Evolutionary conservation across 2,113 vertebrate species (phyloP).

Genomic region (Pygoscelis adeliae): DNA sequence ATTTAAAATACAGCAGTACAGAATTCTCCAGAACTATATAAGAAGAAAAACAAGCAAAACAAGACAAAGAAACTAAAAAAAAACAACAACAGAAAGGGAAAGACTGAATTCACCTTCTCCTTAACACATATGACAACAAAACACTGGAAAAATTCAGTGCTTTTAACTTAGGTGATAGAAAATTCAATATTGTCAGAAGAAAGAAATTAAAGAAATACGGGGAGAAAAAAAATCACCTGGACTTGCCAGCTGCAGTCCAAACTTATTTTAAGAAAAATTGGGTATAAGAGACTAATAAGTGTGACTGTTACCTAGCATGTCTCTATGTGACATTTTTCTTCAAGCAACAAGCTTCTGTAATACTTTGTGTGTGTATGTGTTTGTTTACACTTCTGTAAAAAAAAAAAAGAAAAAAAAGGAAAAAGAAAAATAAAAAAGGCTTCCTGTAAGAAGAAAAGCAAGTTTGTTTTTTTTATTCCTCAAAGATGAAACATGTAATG

Average conservation of each 20-base stretch:
- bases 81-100: accelerated
- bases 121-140: neutral
- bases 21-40: neutral
- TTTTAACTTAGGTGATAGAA: conserved; percentile 5
- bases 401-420: no score
- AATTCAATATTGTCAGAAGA: conserved; percentile 33
- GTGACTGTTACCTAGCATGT: neutral
- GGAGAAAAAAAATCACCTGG: neutral
- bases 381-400: neutral
- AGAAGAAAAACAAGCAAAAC: neutral
- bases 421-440: accelerated
- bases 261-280: conserved; percentile 57
- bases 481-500: neutral
- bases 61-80: neutral
- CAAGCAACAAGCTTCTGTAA: conserved; percentile 13
- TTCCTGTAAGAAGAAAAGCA: neutral
- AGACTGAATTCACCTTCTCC: neutral
- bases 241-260: conserved; percentile 14
- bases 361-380: neutral
- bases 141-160: neutral
- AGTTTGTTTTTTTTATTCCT: neutral
- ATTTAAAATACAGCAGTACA: neutral
- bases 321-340: conserved; percentile 42
- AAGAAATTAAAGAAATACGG: conserved; percentile 36
- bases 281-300: conserved; percentile 14